These are phyloP conservation scores for Enteromius unitaeniatus DNA, from an alignment of 2,797 vertebrate species.

Conservation along the genomic window DNA sequence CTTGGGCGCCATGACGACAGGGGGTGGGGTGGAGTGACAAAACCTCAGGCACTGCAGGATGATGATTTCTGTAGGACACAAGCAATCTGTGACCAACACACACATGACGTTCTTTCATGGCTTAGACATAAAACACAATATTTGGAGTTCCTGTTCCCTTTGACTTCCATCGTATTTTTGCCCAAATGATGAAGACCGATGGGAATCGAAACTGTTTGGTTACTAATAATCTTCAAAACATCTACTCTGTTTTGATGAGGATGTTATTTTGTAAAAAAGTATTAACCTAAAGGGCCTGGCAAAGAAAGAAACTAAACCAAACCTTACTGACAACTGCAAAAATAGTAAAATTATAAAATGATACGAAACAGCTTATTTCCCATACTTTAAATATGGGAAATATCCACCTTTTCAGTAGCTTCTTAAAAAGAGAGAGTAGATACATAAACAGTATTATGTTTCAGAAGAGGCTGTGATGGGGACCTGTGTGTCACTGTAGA, in stretches of 20 bases:
- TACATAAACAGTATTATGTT: neutral
- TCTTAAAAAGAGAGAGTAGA: neutral
- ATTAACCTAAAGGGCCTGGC: neutral
- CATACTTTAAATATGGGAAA: neutral
- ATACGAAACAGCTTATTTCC: neutral
- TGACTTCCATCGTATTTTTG: neutral
- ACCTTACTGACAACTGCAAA: neutral
- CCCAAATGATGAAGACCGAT: neutral
- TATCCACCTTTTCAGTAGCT: neutral
- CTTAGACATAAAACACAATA: neutral
- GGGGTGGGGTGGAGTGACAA: slow-evolving; percentile 56
- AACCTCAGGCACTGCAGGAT: slow-evolving; percentile 60
- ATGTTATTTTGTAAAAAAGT: neutral
- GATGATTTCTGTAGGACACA: slow-evolving; percentile 45
- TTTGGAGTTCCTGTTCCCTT: neutral
- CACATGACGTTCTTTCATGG: neutral
- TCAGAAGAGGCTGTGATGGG: neutral
- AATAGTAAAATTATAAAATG: neutral
- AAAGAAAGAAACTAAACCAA: neutral
- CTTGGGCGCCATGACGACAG: slow-evolving; percentile 90
- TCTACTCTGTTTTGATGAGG: neutral
- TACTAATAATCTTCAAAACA: neutral
- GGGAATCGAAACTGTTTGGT: neutral
- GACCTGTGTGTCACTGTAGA: neutral
- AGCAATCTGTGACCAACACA: neutral